phyloP scores from a whole-genome alignment of 2,888 invertebrate genomes.

The Tinea trinotella region DNA sequence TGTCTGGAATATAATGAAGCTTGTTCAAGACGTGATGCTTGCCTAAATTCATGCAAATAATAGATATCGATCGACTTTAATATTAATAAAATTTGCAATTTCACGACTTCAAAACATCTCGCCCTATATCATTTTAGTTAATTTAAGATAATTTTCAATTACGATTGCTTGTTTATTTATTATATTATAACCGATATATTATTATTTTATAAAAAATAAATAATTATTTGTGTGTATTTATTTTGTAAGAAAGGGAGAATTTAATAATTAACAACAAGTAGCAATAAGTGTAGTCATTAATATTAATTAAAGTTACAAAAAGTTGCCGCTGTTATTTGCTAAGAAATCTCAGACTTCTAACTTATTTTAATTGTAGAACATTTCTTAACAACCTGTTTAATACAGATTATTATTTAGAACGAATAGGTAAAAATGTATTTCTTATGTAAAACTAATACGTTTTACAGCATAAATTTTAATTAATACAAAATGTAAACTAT shows the following conservation, averaged over 20 bases:
- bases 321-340: not conserved
- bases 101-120: too few species aligned
- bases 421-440: not conserved
- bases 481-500: not conserved
- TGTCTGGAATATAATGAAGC: not conserved
- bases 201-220: too few species aligned
- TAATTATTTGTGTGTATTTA: too few species aligned
- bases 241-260: too few species aligned
- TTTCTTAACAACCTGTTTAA: too few species aligned
- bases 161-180: too few species aligned
- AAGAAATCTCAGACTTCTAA: not conserved
- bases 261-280: not conserved
- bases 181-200: too few species aligned
- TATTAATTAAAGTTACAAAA: not conserved
- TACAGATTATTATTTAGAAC: too few species aligned
- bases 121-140: too few species aligned
- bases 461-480: not conserved
- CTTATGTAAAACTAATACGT: not conserved
- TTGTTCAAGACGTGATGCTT: not conserved
- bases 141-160: too few species aligned
- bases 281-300: not conserved
- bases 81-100: not conserved
- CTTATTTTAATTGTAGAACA: too few species aligned
- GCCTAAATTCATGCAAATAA: not conserved
- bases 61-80: not conserved